Base-by-base conservation (phyloP, 2,797 vertebrate species). In the Nannoperca australis region DNA sequence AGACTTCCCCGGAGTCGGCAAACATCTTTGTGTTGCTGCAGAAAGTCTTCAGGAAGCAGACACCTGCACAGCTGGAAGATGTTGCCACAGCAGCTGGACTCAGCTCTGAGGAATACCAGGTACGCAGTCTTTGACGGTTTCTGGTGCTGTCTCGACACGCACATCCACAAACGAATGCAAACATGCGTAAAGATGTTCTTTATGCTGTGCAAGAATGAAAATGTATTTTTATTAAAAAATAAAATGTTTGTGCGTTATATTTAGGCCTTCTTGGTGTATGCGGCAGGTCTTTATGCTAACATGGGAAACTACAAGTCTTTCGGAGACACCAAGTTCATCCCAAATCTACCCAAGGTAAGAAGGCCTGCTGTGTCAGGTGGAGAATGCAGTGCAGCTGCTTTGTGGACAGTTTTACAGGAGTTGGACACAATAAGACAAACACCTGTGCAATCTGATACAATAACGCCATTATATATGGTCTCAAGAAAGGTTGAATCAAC, bases 271-370 rank as follows among this genome's bases (percentile, higher is more conserved):
- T 91, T 98, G 84, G 97, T 98, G 44, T 98, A 97, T 76, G 89
- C 96, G 34, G 96, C 97, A 0, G 97, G 96, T 13, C 84, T 98
- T 68, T 98, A 96, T 86, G 96, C 96, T 92, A 98, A 98, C 91
- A 98, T 98, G 97, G 97, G 97, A 67, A 98, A 98, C 94, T 98
- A 98, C 91, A 98, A 98, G 82, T 98, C 97, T 30, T 98, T 98
- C 7, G 97, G 97, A 14, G 97, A 98, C 92, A 97, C 97, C 42
- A 98, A 98, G 89, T 98, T 98, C 85, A 94, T 98, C 65, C 97
- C 97, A 75, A 98, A 96, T 86, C 84, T 98, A 22, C 94, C 97
- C 11, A 96, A 97, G 96, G 97, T 97, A 84, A 94, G 88, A 34
- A 2, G 3, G 1, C 9, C 17, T 67, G 1, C 9, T 22, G 10